These are phyloP conservation scores for Heliangelus exortis DNA, from an alignment of 2,797 vertebrate genomes.

Conservation along the genomic window DNA sequence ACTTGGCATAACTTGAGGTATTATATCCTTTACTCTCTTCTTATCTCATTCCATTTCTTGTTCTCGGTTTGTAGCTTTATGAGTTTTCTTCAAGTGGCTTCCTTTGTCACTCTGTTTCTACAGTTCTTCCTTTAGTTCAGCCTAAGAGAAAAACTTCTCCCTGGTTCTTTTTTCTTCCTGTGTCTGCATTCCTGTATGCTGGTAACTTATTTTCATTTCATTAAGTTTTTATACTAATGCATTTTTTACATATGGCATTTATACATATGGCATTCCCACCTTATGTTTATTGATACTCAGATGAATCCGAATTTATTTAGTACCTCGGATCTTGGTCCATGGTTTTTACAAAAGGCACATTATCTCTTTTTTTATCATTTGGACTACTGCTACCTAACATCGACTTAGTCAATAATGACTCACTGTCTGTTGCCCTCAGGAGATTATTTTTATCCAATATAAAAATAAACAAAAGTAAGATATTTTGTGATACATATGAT, in stretches of 20 bases:
- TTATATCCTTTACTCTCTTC: not conserved
- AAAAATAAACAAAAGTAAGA: not conserved
- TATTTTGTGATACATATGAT: not conserved
- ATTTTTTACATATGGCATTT: not conserved
- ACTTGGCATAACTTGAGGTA: not conserved
- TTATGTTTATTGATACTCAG: not conserved
- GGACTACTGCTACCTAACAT: not conserved
- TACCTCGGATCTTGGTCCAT: not conserved
- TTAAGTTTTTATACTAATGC: not conserved
- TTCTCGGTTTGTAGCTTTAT: not conserved
- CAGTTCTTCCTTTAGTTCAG: not conserved
- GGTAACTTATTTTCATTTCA: not conserved
- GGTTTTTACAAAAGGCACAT: not conserved
- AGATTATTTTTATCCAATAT: not conserved
- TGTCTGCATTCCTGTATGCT: not conserved
- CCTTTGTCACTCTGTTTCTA: not conserved
- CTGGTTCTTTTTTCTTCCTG: not conserved
- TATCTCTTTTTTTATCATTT: not conserved
- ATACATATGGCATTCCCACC: not conserved
- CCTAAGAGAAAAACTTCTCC: not conserved
- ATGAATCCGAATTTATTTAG: not conserved
- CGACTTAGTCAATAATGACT: not conserved
- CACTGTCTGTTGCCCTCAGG: not conserved
- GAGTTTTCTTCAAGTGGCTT: not conserved
- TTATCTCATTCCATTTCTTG: not conserved